Evolutionary conservation across 2,797 vertebrate species (phyloP), one percentile per base, ranked within the genome.

Genomic region (Rhinatrema bivittatum): DNA sequence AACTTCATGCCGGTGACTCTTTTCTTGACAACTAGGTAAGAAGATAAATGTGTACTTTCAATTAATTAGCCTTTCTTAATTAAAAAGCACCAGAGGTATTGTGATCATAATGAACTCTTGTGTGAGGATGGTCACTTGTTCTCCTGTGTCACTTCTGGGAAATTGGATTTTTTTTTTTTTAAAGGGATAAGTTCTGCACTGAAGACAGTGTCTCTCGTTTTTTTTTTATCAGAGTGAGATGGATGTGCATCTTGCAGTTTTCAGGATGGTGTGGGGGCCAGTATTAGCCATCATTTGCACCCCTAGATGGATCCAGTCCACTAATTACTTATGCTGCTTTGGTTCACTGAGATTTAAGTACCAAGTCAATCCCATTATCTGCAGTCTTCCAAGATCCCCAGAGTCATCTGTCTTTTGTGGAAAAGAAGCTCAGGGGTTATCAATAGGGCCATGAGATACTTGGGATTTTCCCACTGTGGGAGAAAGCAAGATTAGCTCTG

Each of bases 1-100:
- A n/a, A n/a, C n/a, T n/a, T n/a, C n/a, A 53, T 53, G 60, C 68
- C 68, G 68, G 67, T 55, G 50, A 54, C 52, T 65, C 66, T 51
- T 51, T 53, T 56, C 62, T 49, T 50, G 69, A 77, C 76, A 79
- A 65, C 65, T 54, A 75, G 76, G 73, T 83, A 79, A 79, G 79
- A 78, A 82, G 78, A 84, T 82, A 83, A 82, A 86, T 82, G 68
- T 61, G 36, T 78, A 76, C 79, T 81, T 85, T 82, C 79, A 91
- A 81, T 88, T 90, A 91, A 94, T 94, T 96, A 96, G 89, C 87
- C 87, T 84, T 84, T 66, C 84, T 90, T 95, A 94, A 95, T 96
- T 93, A 91, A 91, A 94, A 89, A 79, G 79, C 85, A 88, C 72
- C 79, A 74, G 78, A 87, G 75, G 84, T 81, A 87, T 91, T 91